Evolutionary conservation across 2,888 invertebrate species (phyloP), one percentile per base, ranked within the genome.

Genomic region (Amphipoea lucens): DNA sequence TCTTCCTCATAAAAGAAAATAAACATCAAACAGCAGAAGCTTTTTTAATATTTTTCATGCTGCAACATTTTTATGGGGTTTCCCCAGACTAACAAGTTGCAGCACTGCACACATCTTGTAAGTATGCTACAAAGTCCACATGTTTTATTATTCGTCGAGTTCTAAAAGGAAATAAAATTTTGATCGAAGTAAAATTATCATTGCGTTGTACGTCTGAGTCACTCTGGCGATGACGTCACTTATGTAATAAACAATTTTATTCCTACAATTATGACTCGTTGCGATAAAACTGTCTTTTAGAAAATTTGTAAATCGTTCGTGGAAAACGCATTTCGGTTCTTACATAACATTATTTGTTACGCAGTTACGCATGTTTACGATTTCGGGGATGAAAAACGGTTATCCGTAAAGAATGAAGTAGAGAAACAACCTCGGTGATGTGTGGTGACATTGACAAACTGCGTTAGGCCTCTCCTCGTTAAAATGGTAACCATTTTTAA

Each of bases 391-490:
- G 82, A 76, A 81, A 86, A 74, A 79, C 66, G 54, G 68, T 74
- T 60, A 62, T 74, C 45, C 62, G 67, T 76, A 68, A 71, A 85
- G 69, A 78, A 77, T 81, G 74, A 79, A 83, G 71, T 70, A 74
- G 67, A 76, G 48, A 67, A 81, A 79, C 78, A 75, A 81, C 71
- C 72, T 63, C 72, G 60, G 67, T 86, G 81, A 86, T 79, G 79
- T 77, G 78, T 65, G 77, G 86, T 79, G 87, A 88, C 88, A 67
- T 60, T 88, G 88, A 86, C 81, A 79, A 83, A 87, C 76, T 81
- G 72, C 74, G 67, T 68, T 12, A 63, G 60, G 57, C 54, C 68
- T 74, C 73, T 54, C 54, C 57, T 79, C 76, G 88, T 85, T 88
- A 74, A 76, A 82, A 75, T 63, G 54, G 65, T 70, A 63, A 77